These are phyloP conservation scores for Zophobas atratus DNA, from an alignment of 1,140 invertebrate genomes.

Conservation along the genomic window DNA sequence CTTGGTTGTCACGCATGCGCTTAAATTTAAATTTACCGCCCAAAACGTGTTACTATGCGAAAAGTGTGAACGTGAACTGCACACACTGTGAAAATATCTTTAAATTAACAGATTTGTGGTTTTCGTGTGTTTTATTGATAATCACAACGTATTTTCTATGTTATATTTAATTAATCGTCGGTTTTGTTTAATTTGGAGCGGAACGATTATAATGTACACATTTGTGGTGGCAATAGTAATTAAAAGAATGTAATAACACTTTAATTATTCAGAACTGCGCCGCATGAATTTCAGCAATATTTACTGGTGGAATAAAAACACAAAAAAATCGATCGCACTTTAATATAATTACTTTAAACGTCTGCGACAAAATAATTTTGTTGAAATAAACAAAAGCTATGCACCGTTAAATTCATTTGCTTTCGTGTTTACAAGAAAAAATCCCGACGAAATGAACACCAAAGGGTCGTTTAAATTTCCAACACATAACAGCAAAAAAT, in stretches of 20 bases:
- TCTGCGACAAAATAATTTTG: slow-evolving; percentile 23
- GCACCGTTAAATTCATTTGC: slow-evolving; percentile 13
- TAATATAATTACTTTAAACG: slow-evolving; percentile 5
- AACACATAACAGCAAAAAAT: slow-evolving; percentile 37
- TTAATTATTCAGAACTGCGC: slow-evolving; percentile 28
- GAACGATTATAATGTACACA: slow-evolving; percentile 15
- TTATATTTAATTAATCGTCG: slow-evolving; percentile 23
- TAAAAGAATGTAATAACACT: slow-evolving; percentile 31
- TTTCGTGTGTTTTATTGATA: slow-evolving; percentile 21
- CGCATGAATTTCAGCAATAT: slow-evolving; percentile 6
- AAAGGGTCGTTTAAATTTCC: slow-evolving; percentile 38
- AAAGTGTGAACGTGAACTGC: too few species aligned
- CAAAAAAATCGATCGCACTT: slow-evolving; percentile 4
- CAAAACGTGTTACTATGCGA: too few species aligned
- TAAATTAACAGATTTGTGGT: neutral
- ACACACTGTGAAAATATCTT: too few species aligned
- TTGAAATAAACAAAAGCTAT: slow-evolving; percentile 13
- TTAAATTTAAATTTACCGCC: too few species aligned
- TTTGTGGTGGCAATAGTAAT: slow-evolving; percentile 19
- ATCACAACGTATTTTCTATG: slow-evolving; percentile 21
- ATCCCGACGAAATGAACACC: slow-evolving; percentile 23
- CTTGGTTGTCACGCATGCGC: too few species aligned
- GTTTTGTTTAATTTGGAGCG: slow-evolving; percentile 18
- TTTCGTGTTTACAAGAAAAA: slow-evolving; percentile 23
- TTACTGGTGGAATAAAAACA: neutral